phyloP scores from a whole-genome alignment of 1,140 invertebrate genomes.

The Tetraneura akinire region DNA sequence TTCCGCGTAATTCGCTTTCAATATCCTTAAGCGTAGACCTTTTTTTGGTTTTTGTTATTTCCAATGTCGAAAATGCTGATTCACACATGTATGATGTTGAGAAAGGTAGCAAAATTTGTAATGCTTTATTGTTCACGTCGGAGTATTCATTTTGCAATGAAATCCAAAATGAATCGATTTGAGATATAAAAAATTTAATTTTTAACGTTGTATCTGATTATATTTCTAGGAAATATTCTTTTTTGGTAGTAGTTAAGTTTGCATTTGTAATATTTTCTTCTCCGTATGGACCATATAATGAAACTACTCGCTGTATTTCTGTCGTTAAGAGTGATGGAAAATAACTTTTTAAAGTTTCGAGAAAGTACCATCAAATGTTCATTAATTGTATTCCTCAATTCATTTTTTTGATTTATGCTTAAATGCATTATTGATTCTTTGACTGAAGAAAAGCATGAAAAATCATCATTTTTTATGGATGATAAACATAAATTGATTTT shows the following conservation, averaged over 20 bases:
- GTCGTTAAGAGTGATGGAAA: no score
- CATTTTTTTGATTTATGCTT: no score
- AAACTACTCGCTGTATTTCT: no score
- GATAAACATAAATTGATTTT: conserved; percentile 7
- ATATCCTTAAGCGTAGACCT: not conserved
- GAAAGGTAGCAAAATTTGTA: not conserved
- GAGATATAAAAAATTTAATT: not conserved
- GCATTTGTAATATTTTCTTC: no score
- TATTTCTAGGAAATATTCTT: not conserved
- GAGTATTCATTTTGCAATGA: conserved; percentile 3
- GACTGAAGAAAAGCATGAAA: conserved; percentile 17
- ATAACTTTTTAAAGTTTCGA: no score
- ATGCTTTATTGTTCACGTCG: not conserved
- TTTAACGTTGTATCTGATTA: not conserved
- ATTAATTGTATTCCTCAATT: not conserved
- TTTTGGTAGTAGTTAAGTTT: no score
- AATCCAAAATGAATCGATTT: conserved; percentile 1
- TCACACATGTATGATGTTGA: no score
- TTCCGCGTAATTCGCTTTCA: not conserved
- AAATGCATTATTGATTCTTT: not conserved
- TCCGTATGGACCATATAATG: no score
- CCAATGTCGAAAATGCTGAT: no score
- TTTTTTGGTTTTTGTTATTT: no score
- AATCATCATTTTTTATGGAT: conserved; percentile 6
- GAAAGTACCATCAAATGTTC: not conserved